phyloP scores from a whole-genome alignment of 2,113 vertebrate genomes.

The Paedocypris sp. region DNA sequence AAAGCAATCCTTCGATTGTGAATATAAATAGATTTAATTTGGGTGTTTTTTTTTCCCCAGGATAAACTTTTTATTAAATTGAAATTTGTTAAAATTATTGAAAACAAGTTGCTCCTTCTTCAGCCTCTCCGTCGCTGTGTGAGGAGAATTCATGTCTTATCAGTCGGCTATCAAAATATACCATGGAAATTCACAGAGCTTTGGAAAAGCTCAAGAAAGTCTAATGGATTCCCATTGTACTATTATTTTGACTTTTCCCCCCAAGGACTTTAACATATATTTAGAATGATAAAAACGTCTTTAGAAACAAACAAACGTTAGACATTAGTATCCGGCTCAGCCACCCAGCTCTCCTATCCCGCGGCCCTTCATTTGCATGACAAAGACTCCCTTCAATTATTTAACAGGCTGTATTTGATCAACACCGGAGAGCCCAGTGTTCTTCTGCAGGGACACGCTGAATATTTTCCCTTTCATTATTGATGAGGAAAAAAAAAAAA shows the following conservation, averaged over 20 bases:
- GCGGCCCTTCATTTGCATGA: conserved; percentile 60
- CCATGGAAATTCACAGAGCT: too few relatives aligned
- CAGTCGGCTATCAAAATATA: too few relatives aligned
- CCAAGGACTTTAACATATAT: conserved; percentile 5
- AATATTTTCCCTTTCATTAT: conserved; percentile 65
- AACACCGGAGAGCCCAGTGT: conserved; percentile 58
- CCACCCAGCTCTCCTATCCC: not conserved
- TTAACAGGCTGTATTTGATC: conserved; percentile 64
- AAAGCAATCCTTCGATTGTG: too few relatives aligned
- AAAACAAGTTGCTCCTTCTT: too few relatives aligned
- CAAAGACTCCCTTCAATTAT: conserved; percentile 66
- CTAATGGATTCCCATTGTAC: too few relatives aligned
- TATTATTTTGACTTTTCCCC: not conserved
- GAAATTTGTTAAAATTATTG: too few relatives aligned
- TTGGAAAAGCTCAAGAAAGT: too few relatives aligned
- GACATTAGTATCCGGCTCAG: conserved; percentile 31
- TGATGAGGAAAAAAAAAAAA: conserved; percentile 53
- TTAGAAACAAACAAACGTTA: conserved; percentile 33
- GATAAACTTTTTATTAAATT: too few relatives aligned
- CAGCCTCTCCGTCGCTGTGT: too few relatives aligned
- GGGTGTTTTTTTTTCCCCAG: too few relatives aligned
- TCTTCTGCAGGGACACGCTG: conserved; percentile 58
- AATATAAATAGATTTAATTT: too few relatives aligned
- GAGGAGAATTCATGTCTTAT: too few relatives aligned
- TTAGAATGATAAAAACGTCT: conserved; percentile 15